These are phyloP conservation scores for Pseudotriccus pelzelni DNA, from an alignment of 2,797 vertebrate genomes.

Conservation along the genomic window DNA sequence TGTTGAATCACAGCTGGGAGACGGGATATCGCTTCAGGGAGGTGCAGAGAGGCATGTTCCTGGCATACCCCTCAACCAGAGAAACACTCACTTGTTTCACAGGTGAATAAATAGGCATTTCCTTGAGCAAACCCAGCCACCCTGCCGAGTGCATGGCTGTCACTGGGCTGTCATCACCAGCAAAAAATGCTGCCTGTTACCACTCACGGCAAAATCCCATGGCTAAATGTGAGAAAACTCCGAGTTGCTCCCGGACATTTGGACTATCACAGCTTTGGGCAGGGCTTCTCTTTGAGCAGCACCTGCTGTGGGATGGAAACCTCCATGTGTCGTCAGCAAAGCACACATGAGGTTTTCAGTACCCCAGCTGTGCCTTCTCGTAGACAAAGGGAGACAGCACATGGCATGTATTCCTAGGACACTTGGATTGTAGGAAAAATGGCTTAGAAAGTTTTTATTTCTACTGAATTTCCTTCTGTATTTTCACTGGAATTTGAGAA, in stretches of 20 bases:
- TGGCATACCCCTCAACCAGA: neutral
- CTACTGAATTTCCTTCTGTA: neutral
- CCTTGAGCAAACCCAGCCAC: neutral
- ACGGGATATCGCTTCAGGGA: neutral
- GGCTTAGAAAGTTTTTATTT: neutral
- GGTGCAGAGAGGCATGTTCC: neutral
- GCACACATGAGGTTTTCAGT: neutral
- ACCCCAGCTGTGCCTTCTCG: neutral
- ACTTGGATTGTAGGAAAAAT: neutral
- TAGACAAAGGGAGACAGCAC: neutral
- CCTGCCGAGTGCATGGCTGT: neutral
- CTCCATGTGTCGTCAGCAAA: neutral
- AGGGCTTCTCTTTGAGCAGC: neutral
- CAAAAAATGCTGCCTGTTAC: neutral
- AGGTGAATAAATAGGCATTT: conserved; percentile 32
- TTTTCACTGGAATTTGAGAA: neutral
- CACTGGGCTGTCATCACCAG: neutral
- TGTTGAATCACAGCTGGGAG: neutral
- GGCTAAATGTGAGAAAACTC: neutral
- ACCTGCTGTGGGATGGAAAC: neutral
- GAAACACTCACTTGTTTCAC: neutral
- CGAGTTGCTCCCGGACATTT: neutral
- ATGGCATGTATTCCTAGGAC: neutral
- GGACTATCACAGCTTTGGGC: neutral
- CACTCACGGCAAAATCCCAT: neutral